These are phyloP conservation scores for Papilio aristodemus DNA, from an alignment of 1,140 invertebrate genomes.

Conservation along the genomic window DNA sequence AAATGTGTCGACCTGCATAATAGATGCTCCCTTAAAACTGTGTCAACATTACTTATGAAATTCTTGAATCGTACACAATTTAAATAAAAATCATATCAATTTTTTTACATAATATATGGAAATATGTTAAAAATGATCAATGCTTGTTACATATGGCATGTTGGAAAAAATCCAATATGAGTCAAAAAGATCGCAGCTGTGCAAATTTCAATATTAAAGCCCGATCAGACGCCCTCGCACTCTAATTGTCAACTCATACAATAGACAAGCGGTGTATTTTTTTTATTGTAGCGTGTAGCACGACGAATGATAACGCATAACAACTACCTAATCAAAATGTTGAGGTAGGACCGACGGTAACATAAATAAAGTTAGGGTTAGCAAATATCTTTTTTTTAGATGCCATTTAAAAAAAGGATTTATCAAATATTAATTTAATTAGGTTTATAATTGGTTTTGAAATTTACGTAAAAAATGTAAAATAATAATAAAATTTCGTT, in stretches of 20 bases:
- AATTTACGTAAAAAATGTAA: no score
- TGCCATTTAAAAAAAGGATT: not conserved
- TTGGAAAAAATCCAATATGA: not conserved
- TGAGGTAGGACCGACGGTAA: conserved; percentile 59
- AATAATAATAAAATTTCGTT: no score
- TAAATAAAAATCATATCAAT: no score
- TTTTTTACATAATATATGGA: no score
- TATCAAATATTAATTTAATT: not conserved
- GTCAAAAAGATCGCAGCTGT: not conserved
- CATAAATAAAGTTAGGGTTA: conserved; percentile 41
- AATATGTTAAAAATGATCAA: not conserved
- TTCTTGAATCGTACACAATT: no score
- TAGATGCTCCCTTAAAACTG: no score
- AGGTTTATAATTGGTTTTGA: no score
- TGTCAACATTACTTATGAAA: no score
- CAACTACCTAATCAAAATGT: conserved; percentile 42
- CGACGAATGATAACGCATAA: conserved; percentile 52
- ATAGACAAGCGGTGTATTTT: conserved; percentile 21
- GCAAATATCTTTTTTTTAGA: conserved; percentile 14
- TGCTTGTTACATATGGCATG: not conserved
- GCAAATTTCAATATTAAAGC: not conserved
- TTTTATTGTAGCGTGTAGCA: not conserved
- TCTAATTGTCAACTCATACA: conserved; percentile 15
- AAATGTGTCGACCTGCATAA: no score
- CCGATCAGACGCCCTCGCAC: conserved; percentile 1